Conservation (phyloP, 2,113 vertebrate species). For the Mustela nigripes region DNA sequence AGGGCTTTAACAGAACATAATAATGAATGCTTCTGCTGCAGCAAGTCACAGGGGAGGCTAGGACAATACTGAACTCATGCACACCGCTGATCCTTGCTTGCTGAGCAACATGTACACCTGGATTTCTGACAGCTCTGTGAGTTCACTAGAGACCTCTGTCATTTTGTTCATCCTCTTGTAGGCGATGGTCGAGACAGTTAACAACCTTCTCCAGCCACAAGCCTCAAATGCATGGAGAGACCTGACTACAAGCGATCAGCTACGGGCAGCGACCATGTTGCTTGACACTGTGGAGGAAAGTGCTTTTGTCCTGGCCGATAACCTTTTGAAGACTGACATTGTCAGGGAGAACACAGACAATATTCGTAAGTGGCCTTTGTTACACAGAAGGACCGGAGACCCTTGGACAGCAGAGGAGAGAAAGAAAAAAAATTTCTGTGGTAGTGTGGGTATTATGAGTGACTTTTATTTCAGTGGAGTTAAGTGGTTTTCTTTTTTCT, state of each 20-base stretch:
- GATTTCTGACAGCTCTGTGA: constrained; percentile 59
- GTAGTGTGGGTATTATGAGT: neutral
- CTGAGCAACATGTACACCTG: constrained; percentile 52
- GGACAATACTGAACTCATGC: constrained; percentile 53
- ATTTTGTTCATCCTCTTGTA: constrained; percentile 81
- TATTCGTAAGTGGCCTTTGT: constrained; percentile 93
- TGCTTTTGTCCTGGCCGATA: constrained; percentile 98
- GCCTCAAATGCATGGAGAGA: constrained; percentile 95
- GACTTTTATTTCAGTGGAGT: neutral
- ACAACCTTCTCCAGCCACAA: constrained; percentile 97
- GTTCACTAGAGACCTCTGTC: constrained; percentile 68
- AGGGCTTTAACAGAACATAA: constrained; percentile 48
- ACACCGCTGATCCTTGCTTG: constrained; percentile 62
- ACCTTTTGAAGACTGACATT: constrained; percentile 98
- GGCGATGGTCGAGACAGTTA: constrained; percentile 99
- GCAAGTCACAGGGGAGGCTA: constrained; percentile 64
- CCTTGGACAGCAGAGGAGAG: neutral
- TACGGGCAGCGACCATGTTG: constrained; percentile 96
- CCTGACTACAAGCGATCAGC: constrained; percentile 94
- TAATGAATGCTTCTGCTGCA: constrained; percentile 57
- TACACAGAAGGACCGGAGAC: neutral
- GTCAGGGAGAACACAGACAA: constrained; percentile 98
- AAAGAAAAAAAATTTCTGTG: neutral
- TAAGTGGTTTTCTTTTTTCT: neutral
- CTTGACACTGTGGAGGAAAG: constrained; percentile 98